Conservation (phyloP, 2,113 vertebrate species). For the Elephas maximus region DNA sequence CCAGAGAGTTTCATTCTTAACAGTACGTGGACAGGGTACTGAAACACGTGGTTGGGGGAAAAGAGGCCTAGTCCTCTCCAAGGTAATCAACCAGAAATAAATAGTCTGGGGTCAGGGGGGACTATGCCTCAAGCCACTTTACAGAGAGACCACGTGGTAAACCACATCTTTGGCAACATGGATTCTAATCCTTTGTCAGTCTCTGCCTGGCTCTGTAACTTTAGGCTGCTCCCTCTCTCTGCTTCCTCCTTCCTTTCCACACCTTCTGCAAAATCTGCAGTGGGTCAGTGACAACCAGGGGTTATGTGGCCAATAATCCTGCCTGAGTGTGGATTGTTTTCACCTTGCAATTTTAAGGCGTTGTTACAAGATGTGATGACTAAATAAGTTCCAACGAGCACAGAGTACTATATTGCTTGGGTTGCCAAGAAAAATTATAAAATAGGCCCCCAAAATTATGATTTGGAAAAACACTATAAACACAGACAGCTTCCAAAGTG, state of each 20-base stretch:
- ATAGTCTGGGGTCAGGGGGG: not conserved
- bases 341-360: not conserved
- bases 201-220: not conserved
- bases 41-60: not conserved
- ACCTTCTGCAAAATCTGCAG: not conserved
- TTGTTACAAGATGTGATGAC: not conserved
- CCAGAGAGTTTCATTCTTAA: not conserved
- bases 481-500: slow-evolving; percentile 20
- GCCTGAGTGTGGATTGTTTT: not conserved
- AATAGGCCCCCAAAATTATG: not conserved
- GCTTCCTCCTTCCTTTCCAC: not conserved
- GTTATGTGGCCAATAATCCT: too few relatives aligned
- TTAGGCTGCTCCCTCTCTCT: too few relatives aligned
- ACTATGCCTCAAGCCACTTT: not conserved
- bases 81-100: not conserved
- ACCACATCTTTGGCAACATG: too few relatives aligned
- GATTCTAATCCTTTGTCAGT: not conserved
- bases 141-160: not conserved
- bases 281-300: not conserved
- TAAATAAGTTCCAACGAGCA: not conserved
- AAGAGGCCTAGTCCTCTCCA: not conserved
- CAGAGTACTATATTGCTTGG: not conserved
- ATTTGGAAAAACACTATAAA: slow-evolving; percentile 45
- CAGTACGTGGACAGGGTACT: not conserved
- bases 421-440: slow-evolving; percentile 53